Conservation (phyloP, 2,888 invertebrate genomes). For the Danaus chrysippus region DNA sequence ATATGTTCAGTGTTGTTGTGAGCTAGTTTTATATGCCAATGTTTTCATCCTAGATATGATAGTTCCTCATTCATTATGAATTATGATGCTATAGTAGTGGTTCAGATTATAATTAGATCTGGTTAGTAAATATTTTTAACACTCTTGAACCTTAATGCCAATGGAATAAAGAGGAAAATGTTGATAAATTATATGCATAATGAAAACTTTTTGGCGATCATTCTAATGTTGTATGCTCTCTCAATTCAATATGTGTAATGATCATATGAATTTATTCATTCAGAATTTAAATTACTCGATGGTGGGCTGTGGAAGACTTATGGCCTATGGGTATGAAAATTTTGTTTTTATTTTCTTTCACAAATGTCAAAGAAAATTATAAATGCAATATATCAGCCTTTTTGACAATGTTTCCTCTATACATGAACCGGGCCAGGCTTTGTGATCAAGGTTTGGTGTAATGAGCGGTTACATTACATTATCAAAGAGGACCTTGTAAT, state of each 20-base stretch:
- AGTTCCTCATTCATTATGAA: constrained; percentile 11
- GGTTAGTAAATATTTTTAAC: constrained; percentile 12
- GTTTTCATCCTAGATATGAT: background rate
- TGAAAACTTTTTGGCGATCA: constrained; percentile 26
- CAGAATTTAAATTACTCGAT: constrained; percentile 33
- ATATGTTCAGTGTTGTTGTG: background rate
- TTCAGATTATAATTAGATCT: constrained; percentile 20
- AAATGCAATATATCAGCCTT: constrained; percentile 19
- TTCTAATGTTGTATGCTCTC: constrained; percentile 25
- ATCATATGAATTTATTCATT: constrained; percentile 31
- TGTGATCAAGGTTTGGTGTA: constrained; percentile 16
- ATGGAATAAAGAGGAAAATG: constrained; percentile 18
- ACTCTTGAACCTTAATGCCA: constrained; percentile 18
- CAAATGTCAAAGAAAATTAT: constrained; percentile 24
- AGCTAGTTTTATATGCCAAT: background rate
- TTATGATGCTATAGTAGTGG: constrained; percentile 17
- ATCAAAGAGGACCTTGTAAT: constrained; percentile 6
- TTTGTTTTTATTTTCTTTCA: constrained; percentile 34
- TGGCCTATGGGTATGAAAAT: constrained; percentile 37
- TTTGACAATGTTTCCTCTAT: constrained; percentile 26
- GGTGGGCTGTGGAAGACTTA: constrained; percentile 36
- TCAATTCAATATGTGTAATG: constrained; percentile 29
- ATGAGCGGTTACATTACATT: constrained; percentile 10
- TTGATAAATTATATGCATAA: constrained; percentile 13
- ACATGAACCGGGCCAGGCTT: constrained; percentile 4